Evolutionary conservation across 2,888 invertebrate genomes (phyloP), one percentile per base, ranked within the genome.

Genomic region (Oscheius sp.): DNA sequence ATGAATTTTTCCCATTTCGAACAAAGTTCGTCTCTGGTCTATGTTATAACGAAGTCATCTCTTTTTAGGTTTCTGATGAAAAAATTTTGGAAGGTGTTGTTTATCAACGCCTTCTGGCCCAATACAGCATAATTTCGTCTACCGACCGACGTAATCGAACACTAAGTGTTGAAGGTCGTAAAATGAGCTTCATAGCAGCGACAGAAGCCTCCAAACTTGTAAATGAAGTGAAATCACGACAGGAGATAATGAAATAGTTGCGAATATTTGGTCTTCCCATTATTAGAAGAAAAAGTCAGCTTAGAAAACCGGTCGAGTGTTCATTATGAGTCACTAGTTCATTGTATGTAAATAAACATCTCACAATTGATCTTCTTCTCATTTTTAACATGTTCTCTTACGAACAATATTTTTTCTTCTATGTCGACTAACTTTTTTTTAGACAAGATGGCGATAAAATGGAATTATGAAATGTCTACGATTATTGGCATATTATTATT

Each of bases 91-190:
- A 74, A 26, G 78, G 75, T 63, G 20, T 78, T n/a, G 66, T 72
- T 8, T 38, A 70, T 9, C 41, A 75, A 44, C 67, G 71, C n/a
- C 62, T 76, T 1, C 56, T 70, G 3, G 75, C 78, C 30, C 75
- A 78, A 54, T 78, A 78, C 73, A 75, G 75, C 54, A 70, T 78
- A 22, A 75, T 76, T 22, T 72, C 72, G 22, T 61, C 72, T 2
- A 59, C 47, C 0, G 75, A 76, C 45, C 41, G 76, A 62, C 38
- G 71, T 32, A 72, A 68, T 59, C 69, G 74, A 68, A 73, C 77
- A 9, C 68, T 74, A 9, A 73, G 74, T 45, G 77, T 78, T 24
- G 78, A 78, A 59, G 78, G 78, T 4, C 67, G 78, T 24, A 78
- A 78, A 59, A 68, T 77, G 64, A 75, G 75, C 36, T 72, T 74